phyloP scores from a whole-genome alignment of 2,888 invertebrate species.

The Metellina segmentata region DNA sequence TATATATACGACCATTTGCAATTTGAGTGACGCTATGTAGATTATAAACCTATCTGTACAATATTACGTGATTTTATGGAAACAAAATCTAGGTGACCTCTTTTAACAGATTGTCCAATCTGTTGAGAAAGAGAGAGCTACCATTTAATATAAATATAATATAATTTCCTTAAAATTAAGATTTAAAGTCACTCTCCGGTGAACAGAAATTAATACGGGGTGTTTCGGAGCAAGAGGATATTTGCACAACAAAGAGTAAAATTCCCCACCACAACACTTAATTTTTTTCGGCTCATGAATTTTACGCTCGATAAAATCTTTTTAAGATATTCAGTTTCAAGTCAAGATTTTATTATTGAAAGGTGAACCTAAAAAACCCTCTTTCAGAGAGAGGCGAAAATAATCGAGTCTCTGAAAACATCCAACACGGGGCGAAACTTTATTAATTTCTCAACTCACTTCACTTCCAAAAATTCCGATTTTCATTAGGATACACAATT shows the following conservation, averaged over 20 bases:
- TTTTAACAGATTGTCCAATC: too few relatives aligned
- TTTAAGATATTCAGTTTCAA: constrained; percentile 29
- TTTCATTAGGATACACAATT: constrained; percentile 48
- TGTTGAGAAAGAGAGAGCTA: too few relatives aligned
- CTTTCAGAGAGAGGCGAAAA: background rate
- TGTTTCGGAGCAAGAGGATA: background rate
- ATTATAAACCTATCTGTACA: too few relatives aligned
- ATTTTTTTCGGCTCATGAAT: background rate
- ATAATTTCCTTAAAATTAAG: too few relatives aligned
- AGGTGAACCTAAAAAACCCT: background rate
- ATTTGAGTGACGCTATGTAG: too few relatives aligned
- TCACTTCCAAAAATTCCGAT: constrained; percentile 5
- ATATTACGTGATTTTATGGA: too few relatives aligned
- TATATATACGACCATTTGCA: too few relatives aligned
- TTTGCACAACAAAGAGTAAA: background rate
- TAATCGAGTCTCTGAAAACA: constrained; percentile 18
- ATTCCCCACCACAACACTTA: background rate
- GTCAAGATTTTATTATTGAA: constrained; percentile 16
- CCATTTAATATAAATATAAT: too few relatives aligned
- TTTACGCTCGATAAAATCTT: constrained; percentile 13
- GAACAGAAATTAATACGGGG: too few relatives aligned
- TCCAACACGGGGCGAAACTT: constrained; percentile 22
- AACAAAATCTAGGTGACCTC: too few relatives aligned
- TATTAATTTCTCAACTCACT: constrained; percentile 48
- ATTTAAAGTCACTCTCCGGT: too few relatives aligned